Conservation (phyloP, 2,113 vertebrate genomes). For the Glaucidium brasilianum region DNA sequence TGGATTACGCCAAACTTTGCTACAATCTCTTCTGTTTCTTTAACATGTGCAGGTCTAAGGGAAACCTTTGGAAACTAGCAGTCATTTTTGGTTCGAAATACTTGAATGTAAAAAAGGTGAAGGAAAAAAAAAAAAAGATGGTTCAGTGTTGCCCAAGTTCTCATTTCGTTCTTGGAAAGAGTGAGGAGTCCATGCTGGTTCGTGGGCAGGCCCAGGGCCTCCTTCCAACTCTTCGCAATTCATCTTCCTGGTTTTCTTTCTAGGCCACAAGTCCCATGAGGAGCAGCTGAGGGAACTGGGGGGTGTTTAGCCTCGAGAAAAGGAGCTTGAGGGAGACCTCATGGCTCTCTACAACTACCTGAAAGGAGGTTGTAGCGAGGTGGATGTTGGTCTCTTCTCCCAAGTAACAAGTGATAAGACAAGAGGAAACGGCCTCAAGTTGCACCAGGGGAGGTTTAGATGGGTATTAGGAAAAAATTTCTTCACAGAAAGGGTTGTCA, state of each 20-base stretch:
- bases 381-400: neutral
- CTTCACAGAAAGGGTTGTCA: neutral
- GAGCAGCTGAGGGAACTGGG: neutral
- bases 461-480: neutral
- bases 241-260: neutral
- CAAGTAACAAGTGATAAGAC: neutral
- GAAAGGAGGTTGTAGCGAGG: neutral
- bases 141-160: neutral
- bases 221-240: no score
- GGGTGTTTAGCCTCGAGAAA: neutral
- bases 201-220: neutral
- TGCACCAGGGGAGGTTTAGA: neutral
- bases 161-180: neutral
- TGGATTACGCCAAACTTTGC: neutral
- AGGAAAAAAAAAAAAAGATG: neutral
- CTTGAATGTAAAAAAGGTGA: neutral
- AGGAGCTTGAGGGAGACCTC: neutral
- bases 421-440: neutral
- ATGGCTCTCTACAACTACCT: neutral
- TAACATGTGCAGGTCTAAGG: neutral
- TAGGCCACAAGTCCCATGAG: neutral
- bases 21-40: neutral
- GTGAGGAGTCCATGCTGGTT: neutral
- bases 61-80: neutral
- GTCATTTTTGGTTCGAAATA: neutral